Base-by-base conservation (phyloP, 2,888 invertebrate species). In the Hylaea fasciaria region DNA sequence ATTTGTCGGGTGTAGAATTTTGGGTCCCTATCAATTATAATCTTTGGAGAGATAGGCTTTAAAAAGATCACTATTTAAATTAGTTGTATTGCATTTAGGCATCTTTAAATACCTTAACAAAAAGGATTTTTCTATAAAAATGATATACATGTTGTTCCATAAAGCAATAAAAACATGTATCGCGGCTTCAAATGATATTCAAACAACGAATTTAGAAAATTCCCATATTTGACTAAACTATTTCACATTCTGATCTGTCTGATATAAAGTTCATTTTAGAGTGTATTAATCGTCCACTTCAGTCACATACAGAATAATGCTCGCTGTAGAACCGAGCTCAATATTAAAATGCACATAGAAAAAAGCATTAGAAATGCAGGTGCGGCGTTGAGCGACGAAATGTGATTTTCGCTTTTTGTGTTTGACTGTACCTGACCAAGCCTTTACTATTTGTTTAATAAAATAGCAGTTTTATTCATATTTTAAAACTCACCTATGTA, bases 361-460 rank as follows among this genome's bases (percentile, higher is more conserved):
- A 51, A 69, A 60, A 49, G 37, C 22, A 61, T 65, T 65, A 58
- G 51, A 53, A 58, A 66, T 62, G 56, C 65, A 63, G 58, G 61
- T 48, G 63, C 57, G 7, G 57, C 51, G 55, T 39, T 47, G 53
- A 60, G 57, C 57, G 51, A 61, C 62, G 65, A 67, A 65, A 65
- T 67, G 63, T 62, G 67, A 63, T 59, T 67, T 66, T 63, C 11
- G 45, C 62, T 64, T 58, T 61, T 53, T 62, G 54, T 48, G 55
- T 39, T 32, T 48, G 40, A 46, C 47, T 46, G 37, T 37, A 16
- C 28, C 37, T 12, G 45, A 17, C 28, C 43, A 13, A 43, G 11
- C 14, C 32, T 35, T 54, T 61, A 57, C 55, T 43, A 54, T 40
- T 51, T 46, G 47, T 53, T 44, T 47, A 16, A 11, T 35, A 35